A percentile compares a stretch with the other conserved stretches of the same genome.
phyloP scores from a whole-genome alignment of 2,113 vertebrate species.

The Halcyon malimbica region DNA sequence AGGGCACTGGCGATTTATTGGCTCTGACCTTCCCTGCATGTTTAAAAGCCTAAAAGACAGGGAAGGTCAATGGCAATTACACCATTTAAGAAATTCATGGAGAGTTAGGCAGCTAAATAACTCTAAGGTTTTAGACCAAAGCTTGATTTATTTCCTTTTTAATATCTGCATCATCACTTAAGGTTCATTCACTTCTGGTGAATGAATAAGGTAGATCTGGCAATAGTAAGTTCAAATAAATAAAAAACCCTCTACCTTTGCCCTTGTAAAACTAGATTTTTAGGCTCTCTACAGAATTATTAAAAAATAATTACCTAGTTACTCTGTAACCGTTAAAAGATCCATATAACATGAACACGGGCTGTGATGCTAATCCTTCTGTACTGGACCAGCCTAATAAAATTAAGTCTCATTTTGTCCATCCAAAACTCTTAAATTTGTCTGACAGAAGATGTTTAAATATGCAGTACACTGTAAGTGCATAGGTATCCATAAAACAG shows the following conservation, averaged over 20 bases:
- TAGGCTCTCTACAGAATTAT: not conserved
- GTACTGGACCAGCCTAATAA: not conserved
- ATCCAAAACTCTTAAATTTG: not conserved
- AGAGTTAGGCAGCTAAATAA: not conserved
- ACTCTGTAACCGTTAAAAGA: not conserved
- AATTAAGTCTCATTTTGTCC: not conserved
- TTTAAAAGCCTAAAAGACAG: not conserved
- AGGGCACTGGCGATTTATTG: not conserved
- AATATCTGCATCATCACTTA: not conserved
- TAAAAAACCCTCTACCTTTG: not conserved
- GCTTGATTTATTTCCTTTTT: not conserved
- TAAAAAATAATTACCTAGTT: not conserved
- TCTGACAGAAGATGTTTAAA: not conserved
- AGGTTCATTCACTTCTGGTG: not conserved
- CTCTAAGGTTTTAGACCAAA: not conserved
- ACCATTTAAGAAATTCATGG: not conserved
- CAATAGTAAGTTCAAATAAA: not conserved
- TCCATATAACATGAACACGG: not conserved
- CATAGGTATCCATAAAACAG: rapidly evolving
- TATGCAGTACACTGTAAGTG: not conserved
- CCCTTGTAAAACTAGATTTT: not conserved
- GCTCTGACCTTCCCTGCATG: not conserved
- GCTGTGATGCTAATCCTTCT: not conserved
- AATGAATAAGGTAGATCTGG: not conserved
- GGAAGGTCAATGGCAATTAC: not conserved